Base-by-base conservation (phyloP, 2,888 invertebrate genomes). In the Sinohyriopsis cumingii region DNA sequence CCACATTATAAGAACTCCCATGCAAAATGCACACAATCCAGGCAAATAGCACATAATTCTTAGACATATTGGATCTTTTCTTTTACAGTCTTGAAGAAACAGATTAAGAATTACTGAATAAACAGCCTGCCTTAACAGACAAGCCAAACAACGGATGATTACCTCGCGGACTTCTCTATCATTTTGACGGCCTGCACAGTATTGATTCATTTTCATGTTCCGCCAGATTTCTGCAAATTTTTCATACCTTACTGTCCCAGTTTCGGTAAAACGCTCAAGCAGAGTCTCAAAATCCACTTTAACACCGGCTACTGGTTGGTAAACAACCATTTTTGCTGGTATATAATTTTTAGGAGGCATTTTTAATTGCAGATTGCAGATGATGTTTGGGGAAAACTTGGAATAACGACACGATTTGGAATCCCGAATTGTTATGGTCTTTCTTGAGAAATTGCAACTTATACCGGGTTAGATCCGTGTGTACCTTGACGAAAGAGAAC, bases 141-240 rank as follows among this genome's bases (percentile, higher is more conserved):
- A 3, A 15, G 19, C 20, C 3, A 18, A 2, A 18, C 24, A 24
- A 57, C 9, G 18, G 15, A 45, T 45, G 1, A 9, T 59, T 73
- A 88, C 87, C 83, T 87, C 88, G 68, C 83, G 78, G 28, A 78
- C 75, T 79, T 87, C 87, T 63, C 84, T 75, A 25, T 85, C 83
- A 19, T 78, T 74, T 33, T 82, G 78, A 66, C 88, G 69, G 7
- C 87, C 87, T 19, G 82, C 80, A 75, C 78, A 87, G 12, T 87
- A 78, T 22, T 77, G 70, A 1, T 83, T 78, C 76, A 88, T 77
- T 25, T 85, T 85, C 81, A 81, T 80, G 18, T 82, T 82, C 54
- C 78, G 71, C 86, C 88, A 89, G 22, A 85, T 77, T 65, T 79
- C 78, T 9, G 82, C 79, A 76, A 89, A 89, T 9, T 79, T 74